A percentile compares a stretch with the other conserved stretches of the same genome.
phyloP scores from a whole-genome alignment of 2,888 invertebrate genomes.

The Perithous albicinctus region DNA sequence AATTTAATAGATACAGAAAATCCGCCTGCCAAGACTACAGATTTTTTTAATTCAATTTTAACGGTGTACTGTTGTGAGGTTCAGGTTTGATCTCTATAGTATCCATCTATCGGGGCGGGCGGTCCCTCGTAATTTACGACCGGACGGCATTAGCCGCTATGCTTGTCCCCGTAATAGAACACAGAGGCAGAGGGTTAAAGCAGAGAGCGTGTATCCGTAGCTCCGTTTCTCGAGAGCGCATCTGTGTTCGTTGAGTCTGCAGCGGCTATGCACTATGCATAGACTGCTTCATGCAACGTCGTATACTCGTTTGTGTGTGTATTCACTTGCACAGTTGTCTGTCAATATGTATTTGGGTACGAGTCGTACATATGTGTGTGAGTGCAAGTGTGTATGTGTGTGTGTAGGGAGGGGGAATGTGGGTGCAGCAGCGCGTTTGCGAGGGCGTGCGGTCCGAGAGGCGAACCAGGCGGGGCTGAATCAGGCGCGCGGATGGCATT shows the following conservation, averaged over 20 bases:
- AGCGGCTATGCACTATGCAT: constrained; percentile 8
- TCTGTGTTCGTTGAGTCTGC: constrained; percentile 36
- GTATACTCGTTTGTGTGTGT: constrained; percentile 6
- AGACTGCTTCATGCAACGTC: neutral
- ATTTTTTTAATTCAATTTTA: no score
- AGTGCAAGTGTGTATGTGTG: neutral
- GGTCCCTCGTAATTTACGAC: constrained; percentile 80
- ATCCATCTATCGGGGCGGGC: constrained; percentile 73
- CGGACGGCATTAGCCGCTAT: constrained; percentile 81
- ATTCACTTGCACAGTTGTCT: neutral
- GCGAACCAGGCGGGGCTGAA: constrained; percentile 54
- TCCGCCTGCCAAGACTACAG: no score
- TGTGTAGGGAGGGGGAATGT: constrained; percentile 43
- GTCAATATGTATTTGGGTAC: constrained; percentile 3
- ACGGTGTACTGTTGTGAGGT: no score
- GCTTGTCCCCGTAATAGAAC: constrained; percentile 79
- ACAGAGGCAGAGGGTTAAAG: constrained; percentile 47
- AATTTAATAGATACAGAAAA: no score
- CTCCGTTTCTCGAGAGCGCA: constrained; percentile 13
- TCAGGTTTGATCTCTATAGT: neutral
- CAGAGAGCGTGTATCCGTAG: constrained; percentile 14
- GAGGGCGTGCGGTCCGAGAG: constrained; percentile 62
- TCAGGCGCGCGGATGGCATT: constrained; percentile 81
- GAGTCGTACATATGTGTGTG: neutral
- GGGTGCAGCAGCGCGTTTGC: constrained; percentile 57